phyloP scores from a whole-genome alignment of 2,797 vertebrate species.

The Tenualosa thibaudeaui region DNA sequence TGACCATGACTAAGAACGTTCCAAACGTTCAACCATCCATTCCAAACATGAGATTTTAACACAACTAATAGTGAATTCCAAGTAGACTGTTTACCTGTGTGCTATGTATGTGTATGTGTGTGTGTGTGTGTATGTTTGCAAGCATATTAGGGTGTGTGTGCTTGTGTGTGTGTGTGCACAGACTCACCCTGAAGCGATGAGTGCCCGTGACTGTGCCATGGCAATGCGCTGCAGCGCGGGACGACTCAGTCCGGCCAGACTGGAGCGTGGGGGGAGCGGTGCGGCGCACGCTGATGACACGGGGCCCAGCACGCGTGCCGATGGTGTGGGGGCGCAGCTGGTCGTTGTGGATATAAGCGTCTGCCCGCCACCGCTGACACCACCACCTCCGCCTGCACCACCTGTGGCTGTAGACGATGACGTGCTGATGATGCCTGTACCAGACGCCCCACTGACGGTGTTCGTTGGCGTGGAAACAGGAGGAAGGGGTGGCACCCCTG shows the following conservation, averaged over 20 bases:
- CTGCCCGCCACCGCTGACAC: conserved; percentile 31
- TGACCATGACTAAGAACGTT: background rate
- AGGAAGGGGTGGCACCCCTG: conserved; percentile 39
- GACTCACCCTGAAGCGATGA: conserved; percentile 94
- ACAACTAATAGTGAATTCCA: background rate
- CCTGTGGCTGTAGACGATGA: background rate
- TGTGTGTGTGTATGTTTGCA: background rate
- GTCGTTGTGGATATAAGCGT: conserved; percentile 70
- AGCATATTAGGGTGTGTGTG: background rate
- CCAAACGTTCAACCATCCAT: background rate
- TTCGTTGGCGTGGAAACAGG: background rate
- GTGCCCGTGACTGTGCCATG: conserved; percentile 92
- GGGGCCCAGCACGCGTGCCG: conserved; percentile 67
- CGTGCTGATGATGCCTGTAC: conserved; percentile 41
- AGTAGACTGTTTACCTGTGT: background rate
- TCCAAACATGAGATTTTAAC: too few species aligned
- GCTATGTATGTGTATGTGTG: background rate
- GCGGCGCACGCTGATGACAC: conserved; percentile 71
- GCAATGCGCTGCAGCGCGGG: conserved; percentile 89
- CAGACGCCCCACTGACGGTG: conserved; percentile 46
- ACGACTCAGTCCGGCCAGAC: conserved; percentile 83
- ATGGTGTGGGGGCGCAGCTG: conserved; percentile 77
- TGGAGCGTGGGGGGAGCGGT: conserved; percentile 74
- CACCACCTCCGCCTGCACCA: background rate
- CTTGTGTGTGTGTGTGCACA: background rate